These are phyloP conservation scores for Palythoa heliodiscus DNA, from an alignment of 92 coral and sea anemone genomes.

Conservation along the genomic window DNA sequence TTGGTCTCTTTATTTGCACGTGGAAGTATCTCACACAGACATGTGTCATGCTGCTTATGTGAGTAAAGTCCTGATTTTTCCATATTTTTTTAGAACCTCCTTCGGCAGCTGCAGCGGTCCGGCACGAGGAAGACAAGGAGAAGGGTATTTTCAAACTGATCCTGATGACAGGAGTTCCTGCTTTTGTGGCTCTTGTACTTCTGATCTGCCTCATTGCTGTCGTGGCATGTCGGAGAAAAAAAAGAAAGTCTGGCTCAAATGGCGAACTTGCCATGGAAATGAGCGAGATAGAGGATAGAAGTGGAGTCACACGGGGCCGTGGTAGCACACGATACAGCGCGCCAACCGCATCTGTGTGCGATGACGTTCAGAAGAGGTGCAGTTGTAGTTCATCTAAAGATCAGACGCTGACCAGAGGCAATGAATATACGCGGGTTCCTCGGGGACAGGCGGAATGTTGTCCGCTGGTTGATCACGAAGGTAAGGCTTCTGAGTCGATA, in stretches of 20 bases:
- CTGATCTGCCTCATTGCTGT: slow-evolving; percentile 23
- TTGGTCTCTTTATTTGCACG: too few species aligned
- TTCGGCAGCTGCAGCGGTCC: slow-evolving; percentile 32
- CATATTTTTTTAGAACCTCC: not conserved
- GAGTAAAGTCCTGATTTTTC: not conserved
- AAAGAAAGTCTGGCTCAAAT: slow-evolving; percentile 5
- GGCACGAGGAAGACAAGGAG: slow-evolving; percentile 6
- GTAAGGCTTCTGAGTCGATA: not conserved
- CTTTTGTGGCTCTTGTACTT: slow-evolving; percentile 30
- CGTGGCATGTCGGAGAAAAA: slow-evolving; percentile 25
- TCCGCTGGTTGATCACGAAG: slow-evolving; percentile 37
- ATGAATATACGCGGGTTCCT: slow-evolving; percentile 32
- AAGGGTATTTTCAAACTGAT: slow-evolving; percentile 24
- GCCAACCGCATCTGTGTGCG: slow-evolving; percentile 3
- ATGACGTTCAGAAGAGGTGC: slow-evolving; percentile 28
- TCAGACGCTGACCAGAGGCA: slow-evolving; percentile 30
- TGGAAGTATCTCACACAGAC: too few species aligned
- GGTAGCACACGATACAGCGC: slow-evolving; percentile 46
- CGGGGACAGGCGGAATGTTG: slow-evolving; percentile 16
- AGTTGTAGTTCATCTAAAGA: slow-evolving; percentile 28
- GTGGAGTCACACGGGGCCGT: slow-evolving; percentile 37
- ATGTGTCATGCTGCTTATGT: not conserved
- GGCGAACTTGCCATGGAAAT: slow-evolving; percentile 17
- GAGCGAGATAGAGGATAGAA: not conserved
- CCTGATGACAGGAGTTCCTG: slow-evolving; percentile 40